Percentiles rank a stretch among this genome's conserved stretches.
Evolutionary conservation across 2,113 vertebrate genomes (phyloP).

Genomic region (Ellobius talpinus): DNA sequence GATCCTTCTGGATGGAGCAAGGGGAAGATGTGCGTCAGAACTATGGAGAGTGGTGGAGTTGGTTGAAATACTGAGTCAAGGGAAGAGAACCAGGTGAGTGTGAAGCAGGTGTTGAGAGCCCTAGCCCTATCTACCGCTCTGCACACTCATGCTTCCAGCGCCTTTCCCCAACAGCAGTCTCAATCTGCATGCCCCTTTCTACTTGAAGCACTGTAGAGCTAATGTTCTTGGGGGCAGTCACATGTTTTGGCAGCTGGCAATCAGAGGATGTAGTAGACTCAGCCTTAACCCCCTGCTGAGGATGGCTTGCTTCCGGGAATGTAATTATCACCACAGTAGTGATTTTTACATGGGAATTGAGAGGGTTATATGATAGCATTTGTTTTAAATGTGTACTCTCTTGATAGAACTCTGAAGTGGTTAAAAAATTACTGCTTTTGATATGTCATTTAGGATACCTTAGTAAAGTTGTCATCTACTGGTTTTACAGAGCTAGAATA

Average conservation of each 20-base stretch:
- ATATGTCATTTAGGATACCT: background rate
- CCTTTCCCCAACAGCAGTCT: background rate
- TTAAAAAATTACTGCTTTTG: constrained; percentile 31
- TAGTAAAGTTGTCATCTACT: background rate
- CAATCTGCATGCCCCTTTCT: background rate
- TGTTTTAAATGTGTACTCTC: constrained; percentile 29
- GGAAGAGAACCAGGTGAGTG: background rate
- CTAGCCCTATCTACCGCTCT: background rate
- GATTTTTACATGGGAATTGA: background rate
- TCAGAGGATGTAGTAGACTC: background rate
- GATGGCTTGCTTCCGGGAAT: background rate
- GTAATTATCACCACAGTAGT: background rate
- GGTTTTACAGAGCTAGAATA: background rate
- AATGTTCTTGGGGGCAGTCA: background rate
- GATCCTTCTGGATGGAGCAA: background rate
- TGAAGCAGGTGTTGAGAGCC: background rate
- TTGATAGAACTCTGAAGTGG: background rate
- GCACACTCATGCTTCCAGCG: background rate
- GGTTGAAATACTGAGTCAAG: background rate
- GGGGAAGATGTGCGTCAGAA: constrained; percentile 19
- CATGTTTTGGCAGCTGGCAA: background rate
- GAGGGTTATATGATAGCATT: background rate
- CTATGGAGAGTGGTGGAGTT: background rate
- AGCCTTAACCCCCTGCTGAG: background rate
- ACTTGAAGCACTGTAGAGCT: background rate